Base-by-base conservation (phyloP, 2,113 vertebrate genomes). In the Rhabdornis inornatus region DNA sequence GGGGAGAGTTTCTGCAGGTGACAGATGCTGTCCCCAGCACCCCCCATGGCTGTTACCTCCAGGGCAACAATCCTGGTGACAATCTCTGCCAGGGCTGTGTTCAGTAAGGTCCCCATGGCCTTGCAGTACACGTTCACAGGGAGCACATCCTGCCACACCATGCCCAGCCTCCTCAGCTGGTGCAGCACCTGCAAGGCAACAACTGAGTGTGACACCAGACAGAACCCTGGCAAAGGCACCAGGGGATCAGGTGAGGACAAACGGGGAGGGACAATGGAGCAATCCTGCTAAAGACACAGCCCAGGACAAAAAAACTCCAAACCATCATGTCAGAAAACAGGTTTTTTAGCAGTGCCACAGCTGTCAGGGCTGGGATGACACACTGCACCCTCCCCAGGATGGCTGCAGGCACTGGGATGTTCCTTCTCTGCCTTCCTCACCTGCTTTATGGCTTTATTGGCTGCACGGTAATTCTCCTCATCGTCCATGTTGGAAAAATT, bases 111-210 rank as follows among this genome's bases (percentile, higher is more conserved):
- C 23, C 99, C 99, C 98, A 99, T 98, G 7, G 99, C 98, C 97
- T 99, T 99, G 97, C 99, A 99, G 89, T 99, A 99, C 57, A 99
- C 98, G 14, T 97, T 98, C 66, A 99, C 98, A 0, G 99, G 99
- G 7, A 99, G 97, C 27, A 99, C 98, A 10, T 99, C 99, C 96
- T 99, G 99, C 99, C 99, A 99, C 78, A 99, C 98, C 25, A 97
- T 98, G 11, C 99, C 99, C 92, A 99, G 95, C 55, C 99, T 98
- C 91, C 98, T 99, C 80, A 99, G 70, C 92, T 99, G 99, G 83
- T 99, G 99, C 92, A 99, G 94, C 6, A 99, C 99, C 99, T 99
- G 92, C 65, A 97, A 94, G 60, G 37, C 17, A 92, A 88, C 5
- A 65, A 59, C 69, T 16, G 2, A 3, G 28, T 4, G 37, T 45